Percentiles rank a stretch among this genome's conserved stretches.
Conservation (phyloP, 2,113 vertebrate species). For the Vicugna pacos region DNA sequence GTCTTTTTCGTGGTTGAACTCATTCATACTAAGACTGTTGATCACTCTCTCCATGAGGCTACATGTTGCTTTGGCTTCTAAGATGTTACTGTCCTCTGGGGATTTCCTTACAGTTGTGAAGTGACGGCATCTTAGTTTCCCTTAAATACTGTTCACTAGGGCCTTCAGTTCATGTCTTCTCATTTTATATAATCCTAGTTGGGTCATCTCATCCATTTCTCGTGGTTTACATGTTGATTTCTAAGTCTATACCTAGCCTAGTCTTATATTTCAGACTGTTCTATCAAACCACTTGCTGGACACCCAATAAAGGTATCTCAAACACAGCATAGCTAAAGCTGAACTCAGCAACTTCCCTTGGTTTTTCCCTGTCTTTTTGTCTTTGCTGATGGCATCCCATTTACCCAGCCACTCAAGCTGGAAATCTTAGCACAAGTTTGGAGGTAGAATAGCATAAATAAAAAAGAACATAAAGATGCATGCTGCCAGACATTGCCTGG, state of each 20-base stretch:
- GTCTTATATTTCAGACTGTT: background rate
- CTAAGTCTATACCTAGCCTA: background rate
- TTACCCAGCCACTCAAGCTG: background rate
- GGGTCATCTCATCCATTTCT: background rate
- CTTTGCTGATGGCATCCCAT: background rate
- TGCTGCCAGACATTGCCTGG: background rate
- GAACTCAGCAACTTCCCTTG: background rate
- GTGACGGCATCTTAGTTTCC: background rate
- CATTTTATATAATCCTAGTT: background rate
- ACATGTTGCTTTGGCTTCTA: background rate
- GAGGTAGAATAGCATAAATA: slow-evolving; percentile 8
- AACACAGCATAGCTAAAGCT: background rate
- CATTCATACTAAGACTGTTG: background rate
- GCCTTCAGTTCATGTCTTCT: background rate
- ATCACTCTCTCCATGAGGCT: background rate
- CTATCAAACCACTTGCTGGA: background rate
- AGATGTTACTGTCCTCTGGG: background rate
- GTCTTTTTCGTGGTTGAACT: slow-evolving; percentile 15
- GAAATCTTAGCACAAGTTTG: background rate
- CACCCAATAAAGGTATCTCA: background rate
- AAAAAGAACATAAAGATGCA: background rate
- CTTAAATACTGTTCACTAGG: background rate
- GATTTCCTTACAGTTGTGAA: background rate
- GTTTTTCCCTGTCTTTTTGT: background rate
- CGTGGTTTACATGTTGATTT: background rate